Percentiles rank a stretch among this genome's conserved stretches.
Evolutionary conservation across 2,888 invertebrate species (phyloP).

Genomic region (Tiliacea citrago): DNA sequence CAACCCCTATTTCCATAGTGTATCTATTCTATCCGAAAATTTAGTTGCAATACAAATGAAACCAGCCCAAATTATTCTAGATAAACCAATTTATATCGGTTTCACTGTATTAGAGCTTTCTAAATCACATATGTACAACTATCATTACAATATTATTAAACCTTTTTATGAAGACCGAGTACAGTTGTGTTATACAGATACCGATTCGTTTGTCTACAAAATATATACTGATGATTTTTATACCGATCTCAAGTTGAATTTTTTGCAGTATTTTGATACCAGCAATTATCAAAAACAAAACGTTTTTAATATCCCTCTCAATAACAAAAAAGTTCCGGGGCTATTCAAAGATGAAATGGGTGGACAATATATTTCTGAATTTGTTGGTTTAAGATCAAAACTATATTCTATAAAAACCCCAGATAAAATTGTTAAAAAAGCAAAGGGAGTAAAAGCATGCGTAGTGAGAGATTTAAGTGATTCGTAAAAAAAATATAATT

Average conservation of each 20-base stretch:
- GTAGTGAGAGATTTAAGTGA: neutral
- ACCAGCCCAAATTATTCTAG: slow-evolving; percentile 5
- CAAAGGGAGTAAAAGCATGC: slow-evolving; percentile 1
- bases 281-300: neutral
- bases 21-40: neutral
- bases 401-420: neutral
- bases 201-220: slow-evolving; percentile 10
- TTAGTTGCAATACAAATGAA: slow-evolving; percentile 19
- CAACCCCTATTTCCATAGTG: slow-evolving; percentile 14
- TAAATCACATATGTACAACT: slow-evolving; percentile 2
- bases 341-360: neutral
- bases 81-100: slow-evolving; percentile 1
- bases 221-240: slow-evolving; percentile 4
- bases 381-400: slow-evolving; percentile 13
- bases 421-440: neutral
- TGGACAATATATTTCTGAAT: neutral
- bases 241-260: neutral
- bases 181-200: slow-evolving; percentile 9
- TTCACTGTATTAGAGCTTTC: slow-evolving; percentile 5
- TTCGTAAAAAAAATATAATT: too few species aligned
- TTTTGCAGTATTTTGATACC: slow-evolving; percentile 14
- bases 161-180: slow-evolving; percentile 11
- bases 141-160: slow-evolving; percentile 2
- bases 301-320: too few species aligned
- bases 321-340: too few species aligned